Base-by-base conservation (phyloP, 2,113 vertebrate genomes). In the Prolemur simus region DNA sequence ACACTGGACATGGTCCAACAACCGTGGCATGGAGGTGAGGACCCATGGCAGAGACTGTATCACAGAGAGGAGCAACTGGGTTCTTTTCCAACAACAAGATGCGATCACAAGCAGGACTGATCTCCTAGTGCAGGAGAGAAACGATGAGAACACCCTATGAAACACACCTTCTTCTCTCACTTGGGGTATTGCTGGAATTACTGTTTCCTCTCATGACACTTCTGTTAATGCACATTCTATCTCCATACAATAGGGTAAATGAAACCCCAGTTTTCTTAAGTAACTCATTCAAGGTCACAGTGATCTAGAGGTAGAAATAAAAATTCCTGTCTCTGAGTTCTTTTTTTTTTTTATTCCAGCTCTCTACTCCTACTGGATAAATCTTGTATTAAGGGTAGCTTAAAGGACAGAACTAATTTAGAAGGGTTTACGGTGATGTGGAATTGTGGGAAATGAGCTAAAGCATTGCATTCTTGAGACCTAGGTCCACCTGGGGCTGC, bases 271-370 rank as follows among this genome's bases (percentile, higher is more conserved):
- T 80, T 86, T 91, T 69, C 76, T 85, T 73, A 95, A 84, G 39
- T 86, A 45, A 90, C 64, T 91, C 5, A 1, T 71, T 91, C 86
- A 97, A 97, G 96, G 97, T 97, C 89, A 97, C 18, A 60, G 54
- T 93, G 91, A 97, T 68, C 42, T 47, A 76, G 29, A 56, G 21
- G 42, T 86, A 77, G 84, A 93, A 88, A 94, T 81, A 87, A 92
- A 76, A 95, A 94, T 95, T 81, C 20, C 21, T 90, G 52, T 39
- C 45, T 96, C 71, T 60, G 49, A 54, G 25, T 90, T 97, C 39
- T 73, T 88, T 64, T 84, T 7, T 84, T 7, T 69, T 71, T 81
- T 34, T 34, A 94, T 93, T 80, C 89, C 5, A 74, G 42, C 18
- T 83, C 80, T 89, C 69, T 32, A 87, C 25, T 90, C 56, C 68